Conservation (phyloP, 2,888 invertebrate genomes). For the Orthosia gothica region DNA sequence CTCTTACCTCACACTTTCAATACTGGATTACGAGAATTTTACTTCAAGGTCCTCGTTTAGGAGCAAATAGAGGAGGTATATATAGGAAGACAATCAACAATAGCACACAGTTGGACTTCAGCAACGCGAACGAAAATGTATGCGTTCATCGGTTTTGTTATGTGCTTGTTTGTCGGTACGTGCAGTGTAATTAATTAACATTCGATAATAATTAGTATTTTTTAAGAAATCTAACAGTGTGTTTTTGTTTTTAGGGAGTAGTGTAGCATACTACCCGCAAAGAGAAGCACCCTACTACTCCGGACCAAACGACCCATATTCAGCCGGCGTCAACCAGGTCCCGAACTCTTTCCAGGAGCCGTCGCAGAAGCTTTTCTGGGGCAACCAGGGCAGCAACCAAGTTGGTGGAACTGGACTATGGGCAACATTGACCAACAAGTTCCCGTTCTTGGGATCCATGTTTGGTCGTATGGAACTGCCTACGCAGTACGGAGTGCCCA, state of each 20-base stretch:
- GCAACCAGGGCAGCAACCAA: constrained; percentile 85
- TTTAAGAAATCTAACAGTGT: constrained; percentile 35
- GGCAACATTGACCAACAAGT: constrained; percentile 87
- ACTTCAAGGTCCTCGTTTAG: constrained; percentile 90
- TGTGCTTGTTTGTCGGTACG: constrained; percentile 87
- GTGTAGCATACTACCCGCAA: constrained; percentile 83
- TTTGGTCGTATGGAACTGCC: constrained; percentile 86
- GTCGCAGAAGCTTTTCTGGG: constrained; percentile 87
- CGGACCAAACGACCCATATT: constrained; percentile 82
- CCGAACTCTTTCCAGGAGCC: constrained; percentile 78
- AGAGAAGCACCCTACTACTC: constrained; percentile 83
- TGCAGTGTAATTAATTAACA: constrained; percentile 73
- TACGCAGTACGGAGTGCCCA: constrained; percentile 78
- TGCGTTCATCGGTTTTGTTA: constrained; percentile 80
- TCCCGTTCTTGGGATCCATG: constrained; percentile 86
- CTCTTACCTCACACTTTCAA: constrained; percentile 91
- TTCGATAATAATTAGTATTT: constrained; percentile 43
- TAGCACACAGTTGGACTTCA: constrained; percentile 86
- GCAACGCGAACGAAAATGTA: constrained; percentile 87
- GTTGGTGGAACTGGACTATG: constrained; percentile 88
- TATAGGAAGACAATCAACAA: constrained; percentile 88
- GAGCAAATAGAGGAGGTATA: constrained; percentile 90
- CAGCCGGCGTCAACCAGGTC: constrained; percentile 74
- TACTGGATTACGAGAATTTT: constrained; percentile 91
- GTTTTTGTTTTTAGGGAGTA: constrained; percentile 81